Percentiles rank a stretch among this genome's conserved stretches.
These are phyloP conservation scores for Ornithorhynchus anatinus DNA, from an alignment of 2,113 vertebrate genomes.

Conservation along the genomic window DNA sequence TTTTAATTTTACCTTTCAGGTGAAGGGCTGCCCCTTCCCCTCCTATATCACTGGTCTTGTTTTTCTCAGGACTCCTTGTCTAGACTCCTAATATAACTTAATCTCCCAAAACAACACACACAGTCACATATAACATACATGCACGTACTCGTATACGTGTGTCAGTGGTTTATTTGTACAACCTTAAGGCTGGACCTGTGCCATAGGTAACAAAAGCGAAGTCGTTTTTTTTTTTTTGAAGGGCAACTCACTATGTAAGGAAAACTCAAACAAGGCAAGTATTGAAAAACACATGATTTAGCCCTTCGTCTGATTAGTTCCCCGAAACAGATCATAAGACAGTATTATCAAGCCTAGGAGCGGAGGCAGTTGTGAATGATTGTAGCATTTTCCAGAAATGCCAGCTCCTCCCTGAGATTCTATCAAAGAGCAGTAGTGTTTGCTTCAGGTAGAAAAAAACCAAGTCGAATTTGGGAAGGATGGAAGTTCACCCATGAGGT, in stretches of 20 bases:
- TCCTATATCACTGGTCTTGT: too few species aligned
- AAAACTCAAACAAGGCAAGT: constrained; percentile 58
- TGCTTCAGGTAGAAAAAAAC: constrained; percentile 2
- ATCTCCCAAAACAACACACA: too few species aligned
- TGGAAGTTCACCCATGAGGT: background rate
- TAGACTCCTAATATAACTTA: too few species aligned
- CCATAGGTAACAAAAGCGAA: background rate
- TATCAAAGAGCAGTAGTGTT: constrained; percentile 46
- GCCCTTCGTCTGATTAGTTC: constrained; percentile 65
- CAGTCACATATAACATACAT: background rate
- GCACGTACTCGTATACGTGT: background rate
- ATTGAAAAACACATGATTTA: constrained; percentile 69
- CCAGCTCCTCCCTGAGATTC: background rate
- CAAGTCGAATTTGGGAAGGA: constrained; percentile 8
- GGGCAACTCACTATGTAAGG: background rate
- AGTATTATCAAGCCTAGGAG: constrained; percentile 35
- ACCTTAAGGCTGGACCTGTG: background rate
- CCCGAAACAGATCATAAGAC: constrained; percentile 69
- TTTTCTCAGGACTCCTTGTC: too few species aligned
- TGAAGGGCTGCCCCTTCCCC: too few species aligned
- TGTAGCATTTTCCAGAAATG: constrained; percentile 19
- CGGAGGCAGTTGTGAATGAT: constrained; percentile 19
- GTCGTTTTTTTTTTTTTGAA: constrained; percentile 20
- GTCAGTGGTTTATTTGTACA: background rate
- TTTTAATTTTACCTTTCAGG: too few species aligned